Base-by-base conservation (phyloP, 1,140 invertebrate genomes). In the Odontomachus brunneus region DNA sequence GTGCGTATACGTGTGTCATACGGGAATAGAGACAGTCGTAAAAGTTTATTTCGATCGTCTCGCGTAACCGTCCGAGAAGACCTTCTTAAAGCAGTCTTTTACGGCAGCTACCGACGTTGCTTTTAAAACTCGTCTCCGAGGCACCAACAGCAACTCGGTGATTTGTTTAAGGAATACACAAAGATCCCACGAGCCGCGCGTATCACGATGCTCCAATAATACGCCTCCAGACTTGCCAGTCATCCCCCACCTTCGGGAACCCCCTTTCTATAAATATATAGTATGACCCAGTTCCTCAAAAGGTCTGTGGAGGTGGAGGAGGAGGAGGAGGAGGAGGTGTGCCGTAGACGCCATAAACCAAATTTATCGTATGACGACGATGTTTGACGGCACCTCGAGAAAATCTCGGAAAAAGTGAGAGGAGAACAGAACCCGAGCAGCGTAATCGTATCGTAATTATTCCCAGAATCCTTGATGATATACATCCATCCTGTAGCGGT, bases 231-330 rank as follows among this genome's bases (percentile, higher is more conserved):
- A n/a, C 73, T 55, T 29, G 29, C 22, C 38, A 63, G 75, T 80
- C 82, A 49, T 26, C 82, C 24, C 29, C 14, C 67, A 55, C 60
- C 57, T 67, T 49, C 33, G 38, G 63, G 71, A 87, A 84, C 82
- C 72, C 78, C 82, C 66, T 74, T 87, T 85, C 86, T 88, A 88
- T 88, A 85, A 88, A 88, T 88, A 88, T 57, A 15, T 63, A 57
- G 15, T 53, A 12, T 67, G 86, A 88, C 86, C 86, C 53, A 88
- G 59, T 88, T 74, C 62, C 38, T 60, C 19, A 53, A 59, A 71
- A 82, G 78, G 78, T 11, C 62, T 29, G 63, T 44, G n/a, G n/a
- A n/a, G n/a, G n/a, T n/a, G n/a, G 51, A 82, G 29, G 33, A 38
- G 71, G 48, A 49, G 74, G 66, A 44, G 38, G 38, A 11, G 38